Base-by-base conservation (phyloP, 2,113 vertebrate genomes). In the Oncorhynchus mykiss region DNA sequence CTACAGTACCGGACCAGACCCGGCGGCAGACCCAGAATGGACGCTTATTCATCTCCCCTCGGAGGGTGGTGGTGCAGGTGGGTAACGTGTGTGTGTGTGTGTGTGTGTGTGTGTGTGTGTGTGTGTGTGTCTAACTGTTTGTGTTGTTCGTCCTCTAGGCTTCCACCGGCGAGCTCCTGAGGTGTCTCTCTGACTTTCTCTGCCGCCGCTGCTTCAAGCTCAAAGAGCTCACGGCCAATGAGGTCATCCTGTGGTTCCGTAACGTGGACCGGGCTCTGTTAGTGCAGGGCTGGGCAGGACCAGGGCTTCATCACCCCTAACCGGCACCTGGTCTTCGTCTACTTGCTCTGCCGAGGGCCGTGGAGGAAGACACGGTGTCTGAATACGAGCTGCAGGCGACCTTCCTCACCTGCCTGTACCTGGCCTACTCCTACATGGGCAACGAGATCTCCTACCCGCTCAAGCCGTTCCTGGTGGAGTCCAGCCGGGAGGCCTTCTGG, bases 371-470 rank as follows among this genome's bases (percentile, higher is more conserved):
- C 84, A 93, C 95, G 70, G 93, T 94, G 78, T 96, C 86, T 81
- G 95, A 94, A 81, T 94, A 93, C 57, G 95, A 97, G 90, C 94
- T 97, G 72, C 96, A 96, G 83, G 95, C 96, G 84, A 86, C 93
- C 81, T 95, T 97, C 84, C 96, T 97, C 87, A 96, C 96, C 89
- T 97, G 96, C 90, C 95, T 97, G 81, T 97, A 97, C 91, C 92
- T 97, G 87, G 92, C 95, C 86, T 97, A 97, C 86, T 97, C 96
- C 67, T 97, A 97, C 88, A 94, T 97, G 94, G 96, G 96, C 89
- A 96, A 96, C 76, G 96, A 97, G 90, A 97, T 97, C 88, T 97
- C 96, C 18, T 97, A 97, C 88, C 96, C 96, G 0, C 95, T 97
- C 69, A 97, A 97, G 88, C 96, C 96, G 75, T 97, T 97, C 88